Evolutionary conservation across 2,888 invertebrate species (phyloP), one percentile per base, ranked within the genome.

Genomic region (Drosophila flavopinicola): DNA sequence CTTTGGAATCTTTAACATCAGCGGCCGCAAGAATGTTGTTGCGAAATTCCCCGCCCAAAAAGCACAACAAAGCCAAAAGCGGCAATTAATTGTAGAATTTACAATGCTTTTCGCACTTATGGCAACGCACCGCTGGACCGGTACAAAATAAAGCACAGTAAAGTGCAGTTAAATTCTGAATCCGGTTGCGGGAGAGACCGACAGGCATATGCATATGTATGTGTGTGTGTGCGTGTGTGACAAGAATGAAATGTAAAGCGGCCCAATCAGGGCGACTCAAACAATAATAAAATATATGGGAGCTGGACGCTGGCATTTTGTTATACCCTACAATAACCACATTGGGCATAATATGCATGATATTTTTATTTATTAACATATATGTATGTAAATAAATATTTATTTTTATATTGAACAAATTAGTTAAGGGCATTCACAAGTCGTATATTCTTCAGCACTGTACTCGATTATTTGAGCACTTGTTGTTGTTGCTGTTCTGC

Each of bases 101-200:
- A 25, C 79, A 79, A 66, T 65, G 67, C 49, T 60, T 57, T 74
- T 75, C 53, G 30, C 75, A 74, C 67, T 68, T 68, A 74, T 64
- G 80, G 75, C 66, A 51, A 61, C 10, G 41, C 42, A 61, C 41
- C 54, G 30, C 39, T 32, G 53, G 82, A 84, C 86, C 80, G 74
- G 84, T 76, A 64, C 61, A 52, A 45, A 48, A 58, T 29, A 64
- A 84, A 70, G 59, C 45, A 38, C 56, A 59, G 20, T 41, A 57
- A 66, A 83, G 71, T 80, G 80, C 80, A 85, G 80, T 85, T 85
- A 76, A 85, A 70, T 48, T 20, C 60, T 32, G 75, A 70, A 80
- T 80, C 80, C 80, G 80, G 80, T 80, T 80, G 67, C 44, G 23
- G 6, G 15, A 45, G 9, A 37, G 11, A 37, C 11, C 33, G 24